Percentiles rank a stretch among this genome's conserved stretches.
Evolutionary conservation across 2,113 vertebrate genomes (phyloP).

Genomic region (Oceanodroma tethys): DNA sequence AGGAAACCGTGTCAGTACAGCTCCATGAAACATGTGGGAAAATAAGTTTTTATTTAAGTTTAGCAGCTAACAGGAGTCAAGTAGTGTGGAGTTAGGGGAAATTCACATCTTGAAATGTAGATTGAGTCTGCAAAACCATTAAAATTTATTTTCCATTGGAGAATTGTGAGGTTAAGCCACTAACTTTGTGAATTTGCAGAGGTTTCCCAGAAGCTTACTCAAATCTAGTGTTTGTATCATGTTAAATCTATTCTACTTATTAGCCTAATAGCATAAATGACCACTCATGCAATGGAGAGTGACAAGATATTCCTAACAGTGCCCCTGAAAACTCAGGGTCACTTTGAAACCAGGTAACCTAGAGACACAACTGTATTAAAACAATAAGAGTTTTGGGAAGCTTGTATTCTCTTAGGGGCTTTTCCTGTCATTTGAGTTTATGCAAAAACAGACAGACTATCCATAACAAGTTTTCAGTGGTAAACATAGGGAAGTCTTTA

Average conservation of each 20-base stretch:
- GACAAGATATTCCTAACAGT: constrained; percentile 33
- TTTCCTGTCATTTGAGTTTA: not conserved
- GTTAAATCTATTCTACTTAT: constrained; percentile 62
- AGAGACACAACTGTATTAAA: not conserved
- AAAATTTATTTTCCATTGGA: constrained; percentile 67
- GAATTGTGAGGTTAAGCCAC: constrained; percentile 71
- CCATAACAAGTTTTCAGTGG: not conserved
- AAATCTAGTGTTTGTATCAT: constrained; percentile 56
- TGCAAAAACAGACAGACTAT: not conserved
- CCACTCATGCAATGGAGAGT: constrained; percentile 56
- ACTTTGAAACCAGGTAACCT: constrained; percentile 59
- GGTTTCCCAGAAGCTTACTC: constrained; percentile 71
- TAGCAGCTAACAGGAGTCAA: constrained; percentile 50
- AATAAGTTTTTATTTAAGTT: constrained; percentile 57
- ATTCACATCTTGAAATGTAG: constrained; percentile 5
- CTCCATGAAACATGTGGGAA: constrained; percentile 7
- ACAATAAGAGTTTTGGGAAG: not conserved
- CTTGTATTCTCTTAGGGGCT: not conserved
- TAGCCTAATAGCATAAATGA: constrained; percentile 67
- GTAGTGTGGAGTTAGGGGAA: constrained; percentile 29
- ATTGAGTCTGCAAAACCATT: constrained; percentile 59
- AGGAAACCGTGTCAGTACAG: not conserved
- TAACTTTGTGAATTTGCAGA: constrained; percentile 69
- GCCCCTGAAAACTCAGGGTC: constrained; percentile 46
- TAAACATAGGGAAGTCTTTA: not conserved